Evolutionary conservation across 1,140 invertebrate species (phyloP), one percentile per base, ranked within the genome.

Genomic region (Drosophila aff.): DNA sequence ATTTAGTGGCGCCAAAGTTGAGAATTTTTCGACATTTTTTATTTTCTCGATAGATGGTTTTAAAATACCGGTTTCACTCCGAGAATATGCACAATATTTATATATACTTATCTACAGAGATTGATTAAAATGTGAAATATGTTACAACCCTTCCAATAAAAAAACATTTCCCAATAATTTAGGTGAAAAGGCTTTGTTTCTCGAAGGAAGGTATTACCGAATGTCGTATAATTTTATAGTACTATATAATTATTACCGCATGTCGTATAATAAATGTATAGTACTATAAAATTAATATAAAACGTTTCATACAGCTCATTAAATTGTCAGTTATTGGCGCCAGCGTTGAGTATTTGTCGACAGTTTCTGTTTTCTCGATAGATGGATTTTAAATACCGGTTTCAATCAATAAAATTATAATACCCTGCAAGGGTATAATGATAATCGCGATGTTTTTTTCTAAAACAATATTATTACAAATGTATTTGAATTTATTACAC

Each of bases 211-310:
- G 31, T 2, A 31, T 33, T 10, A 33, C 31, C 31, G 28, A 53
- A 53, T 53, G 33, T 53, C 31, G 33, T 38, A 36, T 11, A 28
- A 16, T 50, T 50, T 50, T 28, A 50, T 50, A 28, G 49, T 33
- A 18, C 28, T 3, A 52, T 52, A 33, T 18, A 18, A 13, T 0
- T 11, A 0, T 33, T 10, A 33, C 31, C 31, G 28, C 36, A 53
- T 53, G 33, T 53, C 31, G 33, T 38, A 36, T 11, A 28, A 16
- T 50, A n/a, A n/a, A n/a, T 50, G 28, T 28, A 50, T 50, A 28
- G 49, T 33, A 18, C 28, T 3, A 52, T 52, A 33, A 33, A 18
- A 13, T 0, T 11, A 0, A 15, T 21, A 36, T 16, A 36, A 15
- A 53, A 15, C 15, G 52, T 53, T 15, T 53, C 31, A 33, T 36